Base-by-base conservation (phyloP, 2,888 invertebrate genomes). In the Meganola albula region DNA sequence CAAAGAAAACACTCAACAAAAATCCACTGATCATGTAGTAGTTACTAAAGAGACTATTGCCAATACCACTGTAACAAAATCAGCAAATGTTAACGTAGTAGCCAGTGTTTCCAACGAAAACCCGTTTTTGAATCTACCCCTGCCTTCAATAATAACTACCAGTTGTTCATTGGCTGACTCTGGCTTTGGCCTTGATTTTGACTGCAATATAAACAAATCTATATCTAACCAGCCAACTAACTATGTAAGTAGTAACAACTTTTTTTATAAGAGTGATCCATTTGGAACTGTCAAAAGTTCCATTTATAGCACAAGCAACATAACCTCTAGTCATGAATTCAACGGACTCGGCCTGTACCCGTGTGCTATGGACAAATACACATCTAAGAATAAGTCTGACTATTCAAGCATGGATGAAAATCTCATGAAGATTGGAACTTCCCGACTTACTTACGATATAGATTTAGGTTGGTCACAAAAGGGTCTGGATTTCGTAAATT, bases 391-490 rank as follows among this genome's bases (percentile, higher is more conserved):
- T 46, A 85, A 85, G 63, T 24, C 76, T 1, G 84, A 85, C 27
- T 82, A 64, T 42, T 45, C 69, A 23, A 78, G 74, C 51, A 71
- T 84, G 10, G 85, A 85, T 48, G 85, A 85, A 27, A 83, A 73
- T 50, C 58, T 85, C 12, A 84, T 84, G 79, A 85, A 85, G 63
- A 79, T 83, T 28, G 79, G 76, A 1, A 76, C 80, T 3, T 82
- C 84, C 5, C 66, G 85, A 52, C 60, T 85, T 48, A 84, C 85
- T 2, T 85, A 85, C 36, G 85, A 85, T 40, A 84, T 85, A 44
- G 85, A 85, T 44, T 64, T 85, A 24, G 85, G 85, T 8, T 85
- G 85, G 85, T 83, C 85, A 1, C 85, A 85, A 45, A 85, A 84
- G 63, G 68, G 83, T 16, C 76, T 84, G 27, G 85, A 85, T 53